phyloP scores from a whole-genome alignment of 2,888 invertebrate species.

The Pollenia griseotomentosa region DNA sequence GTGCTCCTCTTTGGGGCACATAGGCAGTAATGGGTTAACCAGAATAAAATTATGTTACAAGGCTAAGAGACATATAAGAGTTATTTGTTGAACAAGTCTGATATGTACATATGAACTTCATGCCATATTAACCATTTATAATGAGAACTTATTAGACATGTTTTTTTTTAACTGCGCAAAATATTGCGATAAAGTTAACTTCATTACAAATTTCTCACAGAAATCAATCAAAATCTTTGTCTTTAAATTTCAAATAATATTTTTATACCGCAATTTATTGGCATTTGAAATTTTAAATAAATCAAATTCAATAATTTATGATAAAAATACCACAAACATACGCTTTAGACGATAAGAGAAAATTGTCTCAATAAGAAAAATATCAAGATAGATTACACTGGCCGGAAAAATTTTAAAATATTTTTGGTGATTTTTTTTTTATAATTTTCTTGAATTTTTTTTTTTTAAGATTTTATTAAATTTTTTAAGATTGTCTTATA shows the following conservation, averaged over 20 bases:
- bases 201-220: background rate
- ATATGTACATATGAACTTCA: too few relatives aligned
- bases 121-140: too few relatives aligned
- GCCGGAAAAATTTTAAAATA: background rate
- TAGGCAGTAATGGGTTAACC: too few relatives aligned
- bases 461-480: background rate
- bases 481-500: background rate
- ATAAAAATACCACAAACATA: background rate
- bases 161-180: too few relatives aligned
- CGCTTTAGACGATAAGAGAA: background rate
- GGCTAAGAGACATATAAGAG: too few relatives aligned
- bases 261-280: slow-evolving; percentile 9
- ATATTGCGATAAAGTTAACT: too few relatives aligned
- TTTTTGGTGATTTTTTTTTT: too few relatives aligned
- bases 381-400: background rate
- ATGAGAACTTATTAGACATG: too few relatives aligned
- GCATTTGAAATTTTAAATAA: background rate
- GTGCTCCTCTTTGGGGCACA: too few relatives aligned
- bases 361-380: background rate
- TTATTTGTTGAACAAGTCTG: too few relatives aligned
- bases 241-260: slow-evolving; percentile 4
- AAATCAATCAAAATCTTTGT: slow-evolving; percentile 1
- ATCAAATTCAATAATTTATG: background rate
- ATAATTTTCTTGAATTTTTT: background rate
- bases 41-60: too few relatives aligned